A percentile compares a stretch with the other conserved stretches of the same genome.
phyloP scores from a whole-genome alignment of 2,888 invertebrate species.

The Erynnis tages region DNA sequence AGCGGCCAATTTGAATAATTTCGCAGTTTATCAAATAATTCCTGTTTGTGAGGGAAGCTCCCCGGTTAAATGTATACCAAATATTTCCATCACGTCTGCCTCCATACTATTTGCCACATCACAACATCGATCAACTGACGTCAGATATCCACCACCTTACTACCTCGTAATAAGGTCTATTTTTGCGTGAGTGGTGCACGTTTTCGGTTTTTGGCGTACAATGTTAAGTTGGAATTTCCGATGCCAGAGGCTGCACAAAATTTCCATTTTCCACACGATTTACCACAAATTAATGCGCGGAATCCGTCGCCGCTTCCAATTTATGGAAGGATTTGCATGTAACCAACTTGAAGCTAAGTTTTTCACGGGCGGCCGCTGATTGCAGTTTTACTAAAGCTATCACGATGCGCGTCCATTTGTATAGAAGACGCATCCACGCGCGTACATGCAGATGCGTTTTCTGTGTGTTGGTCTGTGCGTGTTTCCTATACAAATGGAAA shows the following conservation, averaged over 20 bases:
- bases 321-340: slow-evolving; percentile 73
- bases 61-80: slow-evolving; percentile 50
- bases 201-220: slow-evolving; percentile 26
- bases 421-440: too few relatives aligned
- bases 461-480: too few relatives aligned
- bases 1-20: too few relatives aligned
- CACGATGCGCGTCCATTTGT: too few relatives aligned
- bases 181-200: slow-evolving; percentile 32
- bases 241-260: slow-evolving; percentile 76
- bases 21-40: slow-evolving; percentile 3
- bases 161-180: slow-evolving; percentile 33
- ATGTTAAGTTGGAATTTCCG: slow-evolving; percentile 48
- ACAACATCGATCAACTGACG: slow-evolving; percentile 14
- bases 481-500: too few relatives aligned
- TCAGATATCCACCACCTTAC: slow-evolving; percentile 37
- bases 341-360: slow-evolving; percentile 54
- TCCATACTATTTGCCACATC: slow-evolving; percentile 35
- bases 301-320: slow-evolving; percentile 74
- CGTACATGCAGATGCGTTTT: too few relatives aligned
- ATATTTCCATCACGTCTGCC: slow-evolving; percentile 64
- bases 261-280: slow-evolving; percentile 80
- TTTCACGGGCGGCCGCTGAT: slow-evolving; percentile 51
- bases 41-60: slow-evolving; percentile 14
- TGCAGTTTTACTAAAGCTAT: too few relatives aligned
- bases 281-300: slow-evolving; percentile 76